phyloP scores from a whole-genome alignment of 2,797 vertebrate genomes.

The Danio tinwini region DNA sequence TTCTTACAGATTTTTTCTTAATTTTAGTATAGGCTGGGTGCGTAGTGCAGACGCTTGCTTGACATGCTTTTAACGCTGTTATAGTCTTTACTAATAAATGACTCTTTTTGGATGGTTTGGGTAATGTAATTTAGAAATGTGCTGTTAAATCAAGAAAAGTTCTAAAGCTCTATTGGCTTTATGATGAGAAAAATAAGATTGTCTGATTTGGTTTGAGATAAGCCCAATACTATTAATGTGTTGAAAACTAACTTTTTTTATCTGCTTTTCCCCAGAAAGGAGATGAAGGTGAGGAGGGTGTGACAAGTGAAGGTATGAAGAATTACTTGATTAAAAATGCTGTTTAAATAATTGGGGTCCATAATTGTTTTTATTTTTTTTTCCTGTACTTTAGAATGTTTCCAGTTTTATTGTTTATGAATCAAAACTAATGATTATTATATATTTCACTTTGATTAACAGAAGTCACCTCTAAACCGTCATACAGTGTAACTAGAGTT shows the following conservation, averaged over 20 bases:
- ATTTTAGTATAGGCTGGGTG: constrained; percentile 1
- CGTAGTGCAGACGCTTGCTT: not conserved
- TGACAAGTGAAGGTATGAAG: constrained; percentile 94
- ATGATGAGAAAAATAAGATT: not conserved
- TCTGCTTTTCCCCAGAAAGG: constrained; percentile 81
- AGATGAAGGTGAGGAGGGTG: constrained; percentile 93
- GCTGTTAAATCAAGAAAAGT: not conserved
- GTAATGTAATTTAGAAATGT: not conserved
- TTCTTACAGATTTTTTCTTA: constrained; percentile 10
- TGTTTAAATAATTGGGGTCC: not conserved
- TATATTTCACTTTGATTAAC: no score
- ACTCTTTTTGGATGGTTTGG: constrained; percentile 26
- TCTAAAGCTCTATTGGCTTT: not conserved
- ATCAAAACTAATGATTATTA: no score
- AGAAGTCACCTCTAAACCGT: no score
- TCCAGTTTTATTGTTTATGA: not conserved
- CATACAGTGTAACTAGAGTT: no score
- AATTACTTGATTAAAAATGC: not conserved
- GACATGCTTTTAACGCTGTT: constrained; percentile 10
- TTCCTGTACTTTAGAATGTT: no score
- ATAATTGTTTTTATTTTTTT: not conserved
- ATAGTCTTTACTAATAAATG: constrained; percentile 12
- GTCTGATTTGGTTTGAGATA: not conserved
- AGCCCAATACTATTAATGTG: not conserved
- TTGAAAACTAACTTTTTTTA: constrained; percentile 13